Base-by-base conservation (phyloP, 2,797 vertebrate species). In the Pristis pectinata region DNA sequence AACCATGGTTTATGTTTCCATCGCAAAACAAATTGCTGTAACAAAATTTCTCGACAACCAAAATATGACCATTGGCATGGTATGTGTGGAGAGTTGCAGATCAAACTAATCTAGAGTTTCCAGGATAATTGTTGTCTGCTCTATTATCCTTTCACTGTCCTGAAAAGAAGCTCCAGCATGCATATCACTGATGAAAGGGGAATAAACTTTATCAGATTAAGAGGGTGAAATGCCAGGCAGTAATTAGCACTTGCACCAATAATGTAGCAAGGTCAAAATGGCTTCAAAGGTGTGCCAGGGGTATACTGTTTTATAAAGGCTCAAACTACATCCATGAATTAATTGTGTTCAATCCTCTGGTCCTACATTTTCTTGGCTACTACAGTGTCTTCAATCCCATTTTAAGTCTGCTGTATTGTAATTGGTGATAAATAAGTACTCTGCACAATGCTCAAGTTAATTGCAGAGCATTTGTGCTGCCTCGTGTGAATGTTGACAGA, bases 191-290 rank as follows among this genome's bases (percentile, higher is more conserved):
- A 56, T 56, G 53, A 85, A 53, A 30, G 9, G 53, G 82, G 49
- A 44, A 85, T 4, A 85, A 56, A 27, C 49, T 30, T 53, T 56
- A 30, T 53, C 49, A 80, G 80, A 80, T 44, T 41, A 34, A 85
- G 82, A 34, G 49, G 49, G 11, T 56, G 49, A 34, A 53, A 56
- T 67, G n/a, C 59, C 24, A 37, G 7, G 37, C 34, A 64, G 87
- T 41, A 91, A 67, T 91, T 64, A 41, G 34, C 87, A 91, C 56
- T 91, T 61, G 13, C 85, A 53, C 27, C 53, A 89, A 89, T 53
- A 89, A n/a, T 89, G 85, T 13, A n/a, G 30, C 56, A 59, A 89
- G 85, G 85, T 89, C 53, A 89, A 6, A 56, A 89, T 61, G 85
- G 15, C 15, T n/a, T n/a, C 30, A 53, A 59, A 89, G 4, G 11